Percentiles rank a stretch among this genome's conserved stretches.
Conservation (phyloP, 2,888 invertebrate genomes). For the Sympetrum striolatum region DNA sequence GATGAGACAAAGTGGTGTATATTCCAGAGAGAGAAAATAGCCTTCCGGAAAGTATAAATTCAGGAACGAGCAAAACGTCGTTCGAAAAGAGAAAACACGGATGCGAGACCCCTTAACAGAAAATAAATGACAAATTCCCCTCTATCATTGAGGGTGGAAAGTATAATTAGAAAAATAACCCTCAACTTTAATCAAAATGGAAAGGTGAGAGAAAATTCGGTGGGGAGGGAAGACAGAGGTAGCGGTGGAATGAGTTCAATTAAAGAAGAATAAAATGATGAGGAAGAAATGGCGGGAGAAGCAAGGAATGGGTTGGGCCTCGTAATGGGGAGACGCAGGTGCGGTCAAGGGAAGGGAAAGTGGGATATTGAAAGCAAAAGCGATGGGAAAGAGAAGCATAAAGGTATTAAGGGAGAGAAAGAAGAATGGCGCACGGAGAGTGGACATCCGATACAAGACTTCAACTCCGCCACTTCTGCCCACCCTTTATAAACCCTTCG, state of each 20-base stretch:
- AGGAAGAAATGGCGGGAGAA: background rate
- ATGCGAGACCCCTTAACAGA: no score
- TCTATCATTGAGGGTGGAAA: background rate
- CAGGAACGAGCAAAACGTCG: background rate
- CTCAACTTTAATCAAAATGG: background rate
- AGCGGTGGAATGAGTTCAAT: background rate
- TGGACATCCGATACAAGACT: conserved; percentile 6
- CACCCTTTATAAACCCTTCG: background rate
- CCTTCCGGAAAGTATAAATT: background rate
- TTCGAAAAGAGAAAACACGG: background rate
- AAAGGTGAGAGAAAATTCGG: background rate
- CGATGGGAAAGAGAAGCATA: background rate
- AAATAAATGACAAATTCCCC: background rate
- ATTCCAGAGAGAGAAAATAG: background rate
- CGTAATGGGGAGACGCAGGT: no score
- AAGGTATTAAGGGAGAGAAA: background rate
- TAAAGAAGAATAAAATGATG: background rate
- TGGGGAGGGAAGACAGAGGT: background rate
- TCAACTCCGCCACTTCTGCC: background rate
- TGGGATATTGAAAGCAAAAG: background rate
- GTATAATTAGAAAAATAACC: background rate
- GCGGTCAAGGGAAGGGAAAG: background rate
- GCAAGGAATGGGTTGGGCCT: background rate
- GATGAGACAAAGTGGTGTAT: background rate
- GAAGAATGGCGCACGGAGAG: background rate